Base-by-base conservation (phyloP, 2,888 invertebrate species). In the Nasonovia ribisnigri region DNA sequence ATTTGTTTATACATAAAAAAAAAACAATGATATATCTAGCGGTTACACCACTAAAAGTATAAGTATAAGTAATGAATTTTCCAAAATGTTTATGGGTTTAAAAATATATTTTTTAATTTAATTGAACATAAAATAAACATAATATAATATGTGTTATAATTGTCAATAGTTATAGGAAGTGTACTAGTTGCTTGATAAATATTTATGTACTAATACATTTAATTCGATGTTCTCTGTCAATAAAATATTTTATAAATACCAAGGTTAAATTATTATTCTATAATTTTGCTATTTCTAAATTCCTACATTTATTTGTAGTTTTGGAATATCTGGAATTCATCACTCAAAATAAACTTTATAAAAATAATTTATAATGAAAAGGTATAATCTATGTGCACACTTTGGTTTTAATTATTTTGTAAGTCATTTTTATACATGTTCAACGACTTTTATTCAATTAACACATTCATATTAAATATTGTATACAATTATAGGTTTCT, bases 191-290 rank as follows among this genome's bases (percentile, higher is more conserved):
- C 36, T 77, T 77, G 42, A 77, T 77, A 77, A 77, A 77, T 36
- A 77, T 77, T 77, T 36, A 77, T 77, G 42, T 77, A 20, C 20
- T 36, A 36, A 36, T 36, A 77, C 8, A 36, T 77, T 77, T 20
- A 77, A 77, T 77, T 36, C 36, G 8, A 77, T 77, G 77, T 36
- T 77, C 77, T 77, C 36, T 77, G 8, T 16, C 36, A 77, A 36
- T 77, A 36, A 20, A 77, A 20, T 77, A 77, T 20, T 42, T 77
- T 36, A 36, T 77, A 36, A 86, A 77, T 8, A 26, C 42, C 13
- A 88, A 48, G 51, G 88, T 77, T 77, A 77, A 77, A 77, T 77
- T 36, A 77, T 20, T 77, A 77, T 77, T 77, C 67, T 77, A 77
- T 77, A 57, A 77, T 77, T 67, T 67, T 67, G 67, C 16, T 67